Evolutionary conservation across 1,140 invertebrate genomes (phyloP), one percentile per base, ranked within the genome.

Genomic region (Orchesella cincta): DNA sequence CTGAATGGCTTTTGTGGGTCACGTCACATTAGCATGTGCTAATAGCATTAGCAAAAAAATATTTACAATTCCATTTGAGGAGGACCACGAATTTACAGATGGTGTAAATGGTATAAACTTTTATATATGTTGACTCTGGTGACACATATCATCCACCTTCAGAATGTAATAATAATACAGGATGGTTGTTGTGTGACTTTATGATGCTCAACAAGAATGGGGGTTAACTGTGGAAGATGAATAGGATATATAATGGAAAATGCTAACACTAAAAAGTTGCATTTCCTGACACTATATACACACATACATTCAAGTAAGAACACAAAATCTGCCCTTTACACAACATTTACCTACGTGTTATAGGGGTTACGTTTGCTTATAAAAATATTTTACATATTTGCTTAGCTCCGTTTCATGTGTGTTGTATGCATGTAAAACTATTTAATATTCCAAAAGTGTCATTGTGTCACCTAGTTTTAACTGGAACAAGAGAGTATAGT

Each of bases 1-100:
- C 54, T 14, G 8, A 62, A 62, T 16, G 31, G 62, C 29, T 29
- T 67, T 67, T 67, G 62, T 67, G 31, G 62, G 62, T 67, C 62
- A 33, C 62, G 62, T 29, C 14, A 57, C 28, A 12, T 67, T n/a
- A 57, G 3, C 12, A 57, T n/a, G 52, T 57, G 52, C 14, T 57
- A 57, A 57, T 57, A 14, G 52, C 52, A 57, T 57, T 57, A 18
- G 52, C 14, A 12, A n/a, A n/a, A 57, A 57, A 57, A n/a, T 18
- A 57, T n/a, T 8, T 57, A 23, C 23, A 3, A 57, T 57, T 12
- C 52, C 8, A 12, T 46, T 46, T 20, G 39, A 46, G 39, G 39
- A 46, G 8, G 39, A 46, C 39, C 8, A 12, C 20, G 8, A 12
- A 46, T 46, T 46, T 46, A 20, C 39, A 46, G 39, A 46, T 46